Evolutionary conservation across 2,113 vertebrate species (phyloP).

Genomic region (Turdus rufiventris): DNA sequence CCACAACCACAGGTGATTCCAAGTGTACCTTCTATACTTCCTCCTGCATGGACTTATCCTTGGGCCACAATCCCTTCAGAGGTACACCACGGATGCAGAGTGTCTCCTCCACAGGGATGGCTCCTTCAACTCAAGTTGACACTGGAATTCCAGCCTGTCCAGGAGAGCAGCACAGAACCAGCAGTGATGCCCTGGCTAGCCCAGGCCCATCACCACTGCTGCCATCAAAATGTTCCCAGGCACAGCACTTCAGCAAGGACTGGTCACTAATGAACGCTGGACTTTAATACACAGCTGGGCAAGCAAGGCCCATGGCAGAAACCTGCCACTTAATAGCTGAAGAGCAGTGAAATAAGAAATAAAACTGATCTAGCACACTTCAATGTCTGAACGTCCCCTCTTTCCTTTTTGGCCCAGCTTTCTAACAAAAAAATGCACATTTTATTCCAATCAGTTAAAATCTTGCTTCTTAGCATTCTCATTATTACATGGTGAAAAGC

Average conservation of each 20-base stretch:
- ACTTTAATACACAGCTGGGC: neutral
- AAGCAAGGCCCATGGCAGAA: neutral
- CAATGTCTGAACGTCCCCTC: accelerated
- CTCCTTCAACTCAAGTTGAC: neutral
- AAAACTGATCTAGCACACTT: neutral
- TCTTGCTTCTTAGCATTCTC: neutral
- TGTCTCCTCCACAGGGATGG: neutral
- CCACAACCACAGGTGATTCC: neutral
- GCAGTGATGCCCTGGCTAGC: neutral
- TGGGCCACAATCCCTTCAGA: neutral
- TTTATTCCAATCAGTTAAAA: neutral
- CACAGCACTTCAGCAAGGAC: neutral
- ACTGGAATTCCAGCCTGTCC: neutral
- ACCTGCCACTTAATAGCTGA: neutral
- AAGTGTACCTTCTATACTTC: neutral
- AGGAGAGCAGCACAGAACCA: neutral
- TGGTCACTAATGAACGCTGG: neutral
- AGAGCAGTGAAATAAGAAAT: neutral
- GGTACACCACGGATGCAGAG: accelerated
- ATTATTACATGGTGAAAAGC: neutral
- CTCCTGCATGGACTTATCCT: neutral
- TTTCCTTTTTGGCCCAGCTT: neutral
- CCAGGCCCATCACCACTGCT: neutral
- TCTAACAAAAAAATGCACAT: neutral
- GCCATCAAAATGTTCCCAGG: neutral